A percentile compares a stretch with the other conserved stretches of the same genome.
Evolutionary conservation across 2,888 invertebrate species (phyloP).

Genomic region (Drosophila testacea): DNA sequence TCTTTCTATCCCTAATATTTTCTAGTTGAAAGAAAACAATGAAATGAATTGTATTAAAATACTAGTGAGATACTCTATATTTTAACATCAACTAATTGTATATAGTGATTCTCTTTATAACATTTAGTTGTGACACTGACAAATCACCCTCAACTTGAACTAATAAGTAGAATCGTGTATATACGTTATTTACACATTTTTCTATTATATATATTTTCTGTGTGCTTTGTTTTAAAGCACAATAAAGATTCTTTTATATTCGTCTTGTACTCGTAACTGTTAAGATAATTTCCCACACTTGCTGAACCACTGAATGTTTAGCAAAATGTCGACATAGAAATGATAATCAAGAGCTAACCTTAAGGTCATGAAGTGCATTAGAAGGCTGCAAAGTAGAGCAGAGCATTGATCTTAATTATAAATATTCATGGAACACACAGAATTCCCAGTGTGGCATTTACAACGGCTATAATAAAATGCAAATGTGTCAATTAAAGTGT

Average conservation of each 20-base stretch:
- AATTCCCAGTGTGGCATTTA: slow-evolving; percentile 61
- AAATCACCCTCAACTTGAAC: neutral
- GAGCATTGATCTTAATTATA: slow-evolving; percentile 69
- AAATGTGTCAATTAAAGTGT: slow-evolving; percentile 82
- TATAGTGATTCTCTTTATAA: slow-evolving; percentile 10
- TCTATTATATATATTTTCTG: neutral
- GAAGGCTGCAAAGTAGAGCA: slow-evolving; percentile 31
- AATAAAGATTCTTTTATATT: slow-evolving; percentile 2
- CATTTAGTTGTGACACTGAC: neutral
- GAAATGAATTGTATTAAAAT: neutral
- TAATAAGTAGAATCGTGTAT: neutral
- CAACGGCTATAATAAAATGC: slow-evolving; percentile 70
- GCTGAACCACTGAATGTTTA: slow-evolving; percentile 8
- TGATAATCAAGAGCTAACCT: slow-evolving; percentile 33
- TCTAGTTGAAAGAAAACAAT: neutral
- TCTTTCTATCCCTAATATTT: too few species aligned
- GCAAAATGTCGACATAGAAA: slow-evolving; percentile 15
- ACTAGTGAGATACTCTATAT: neutral
- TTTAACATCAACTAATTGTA: neutral
- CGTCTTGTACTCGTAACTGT: neutral
- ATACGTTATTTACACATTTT: neutral
- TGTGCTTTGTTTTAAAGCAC: neutral
- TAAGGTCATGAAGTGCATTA: slow-evolving; percentile 14
- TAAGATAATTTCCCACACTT: slow-evolving; percentile 3
- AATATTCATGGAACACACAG: slow-evolving; percentile 67